Evolutionary conservation across 2,113 vertebrate species (phyloP), one percentile per base, ranked within the genome.

Genomic region (Hippopotamus amphibius): DNA sequence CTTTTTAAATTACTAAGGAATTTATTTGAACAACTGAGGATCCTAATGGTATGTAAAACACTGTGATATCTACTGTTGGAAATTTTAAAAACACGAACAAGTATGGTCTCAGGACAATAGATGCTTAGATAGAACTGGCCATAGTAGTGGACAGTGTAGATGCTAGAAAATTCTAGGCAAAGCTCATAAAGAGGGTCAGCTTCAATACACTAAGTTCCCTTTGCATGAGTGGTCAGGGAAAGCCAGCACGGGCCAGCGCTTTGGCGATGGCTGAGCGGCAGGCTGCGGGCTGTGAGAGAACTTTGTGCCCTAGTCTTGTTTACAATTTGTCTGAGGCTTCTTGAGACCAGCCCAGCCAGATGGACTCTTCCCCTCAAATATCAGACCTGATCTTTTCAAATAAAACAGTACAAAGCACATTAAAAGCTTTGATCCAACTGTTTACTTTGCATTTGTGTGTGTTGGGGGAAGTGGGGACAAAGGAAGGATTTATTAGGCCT

Each of bases 331-430:
- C 96, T 97, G 95, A 98, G 69, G 76, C 90, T 97, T 96, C 97
- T 95, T 95, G 95, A 93, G 96, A 90, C 95, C 95, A 92, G 86
- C 87, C 92, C 37, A 50, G 97, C 96, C 97, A 95, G 89, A 97
- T 84, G 86, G 97, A 98, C 97, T 97, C 97, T 95, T 97, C 97
- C 97, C 97, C 97, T 97, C 93, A 93, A 96, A 96, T 97, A 97
- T 97, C 97, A 97, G 94, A 97, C 97, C 96, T 97, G 98, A 97
- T 98, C 97, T 97, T 97, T 97, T 98, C 97, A 97, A 98, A 98
- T 97, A 98, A 97, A 97, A 98, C 93, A 95, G 98, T 72, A 97
- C 96, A 97, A 97, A 96, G 97, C 97, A 96, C 97, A 93, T 97
- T 97, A 96, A 97, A 97, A 94, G 97, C 97, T 98, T 97, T 97